Evolutionary conservation across 2,113 vertebrate species (phyloP).

Genomic region (Egretta garzetta): DNA sequence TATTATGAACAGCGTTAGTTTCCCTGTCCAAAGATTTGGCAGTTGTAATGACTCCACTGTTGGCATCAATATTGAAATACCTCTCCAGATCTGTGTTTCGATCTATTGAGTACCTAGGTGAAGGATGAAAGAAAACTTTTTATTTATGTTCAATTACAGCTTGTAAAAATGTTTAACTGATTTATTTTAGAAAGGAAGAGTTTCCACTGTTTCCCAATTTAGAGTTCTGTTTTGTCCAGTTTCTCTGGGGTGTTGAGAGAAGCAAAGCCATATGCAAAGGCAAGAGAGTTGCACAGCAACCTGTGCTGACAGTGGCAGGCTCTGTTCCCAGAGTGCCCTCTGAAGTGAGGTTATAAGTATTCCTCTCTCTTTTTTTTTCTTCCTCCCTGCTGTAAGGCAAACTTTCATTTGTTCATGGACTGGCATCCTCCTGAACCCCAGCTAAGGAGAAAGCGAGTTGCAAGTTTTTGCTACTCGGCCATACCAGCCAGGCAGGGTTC

Average conservation of each 20-base stretch:
- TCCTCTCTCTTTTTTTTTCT: not conserved
- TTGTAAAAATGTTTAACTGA: constrained; percentile 2
- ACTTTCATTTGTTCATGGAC: not conserved
- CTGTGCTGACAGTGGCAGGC: rapidly evolving
- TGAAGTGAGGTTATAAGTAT: not conserved
- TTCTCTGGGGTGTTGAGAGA: not conserved
- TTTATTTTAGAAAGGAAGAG: not conserved
- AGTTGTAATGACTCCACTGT: constrained; percentile 91
- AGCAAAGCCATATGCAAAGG: not conserved
- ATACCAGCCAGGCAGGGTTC: not conserved
- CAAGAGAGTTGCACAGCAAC: not conserved
- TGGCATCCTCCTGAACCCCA: not conserved
- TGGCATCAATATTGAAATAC: constrained; percentile 94
- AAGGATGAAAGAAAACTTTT: constrained; percentile 38
- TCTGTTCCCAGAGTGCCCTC: not conserved
- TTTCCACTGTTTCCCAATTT: not conserved
- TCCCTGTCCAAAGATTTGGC: constrained; percentile 93
- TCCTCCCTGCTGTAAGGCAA: not conserved
- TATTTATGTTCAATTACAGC: constrained; percentile 10
- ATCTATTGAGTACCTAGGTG: constrained; percentile 93
- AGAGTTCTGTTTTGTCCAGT: not conserved
- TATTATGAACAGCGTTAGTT: constrained; percentile 91
- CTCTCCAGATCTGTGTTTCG: constrained; percentile 96
- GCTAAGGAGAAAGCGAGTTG: not conserved
- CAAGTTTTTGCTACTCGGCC: not conserved